These are phyloP conservation scores for Perizoma flavofasciatum DNA, from an alignment of 2,888 invertebrate genomes.

Conservation along the genomic window DNA sequence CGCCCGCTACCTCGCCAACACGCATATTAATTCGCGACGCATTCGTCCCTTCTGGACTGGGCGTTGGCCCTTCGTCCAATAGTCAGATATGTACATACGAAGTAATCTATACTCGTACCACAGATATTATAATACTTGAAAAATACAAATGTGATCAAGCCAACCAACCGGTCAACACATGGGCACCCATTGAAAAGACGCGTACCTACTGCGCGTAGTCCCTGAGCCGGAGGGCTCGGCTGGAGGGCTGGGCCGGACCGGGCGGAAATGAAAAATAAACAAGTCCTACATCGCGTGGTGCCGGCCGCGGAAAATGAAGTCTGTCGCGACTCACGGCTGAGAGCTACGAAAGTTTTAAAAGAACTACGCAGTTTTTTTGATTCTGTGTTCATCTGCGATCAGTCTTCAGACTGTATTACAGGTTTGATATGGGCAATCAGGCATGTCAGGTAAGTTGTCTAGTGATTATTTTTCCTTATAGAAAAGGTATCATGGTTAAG, in stretches of 20 bases:
- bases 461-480: too few relatives aligned
- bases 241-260: conserved; percentile 60
- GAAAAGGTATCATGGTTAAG: too few relatives aligned
- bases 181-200: conserved; percentile 39
- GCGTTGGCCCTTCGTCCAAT: not conserved
- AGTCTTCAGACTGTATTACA: too few relatives aligned
- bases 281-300: conserved; percentile 73
- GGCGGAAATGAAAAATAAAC: conserved; percentile 84
- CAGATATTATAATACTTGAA: too few relatives aligned
- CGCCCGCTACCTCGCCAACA: too few relatives aligned
- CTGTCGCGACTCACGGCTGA: conserved; percentile 45
- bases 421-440: too few relatives aligned
- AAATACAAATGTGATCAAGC: not conserved
- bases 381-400: too few relatives aligned
- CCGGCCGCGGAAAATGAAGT: conserved; percentile 73
- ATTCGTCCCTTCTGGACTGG: not conserved
- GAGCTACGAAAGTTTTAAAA: not conserved
- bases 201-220: conserved; percentile 7
- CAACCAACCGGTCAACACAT: conserved; percentile 31
- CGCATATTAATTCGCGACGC: too few relatives aligned
- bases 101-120: too few relatives aligned
- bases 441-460: too few relatives aligned
- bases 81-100: not conserved
- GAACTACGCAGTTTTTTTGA: too few relatives aligned
- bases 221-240: conserved; percentile 40